A percentile compares a stretch with the other conserved stretches of the same genome.
Evolutionary conservation across 2,888 invertebrate species (phyloP).

Genomic region (Amphipyra tragopoginis): DNA sequence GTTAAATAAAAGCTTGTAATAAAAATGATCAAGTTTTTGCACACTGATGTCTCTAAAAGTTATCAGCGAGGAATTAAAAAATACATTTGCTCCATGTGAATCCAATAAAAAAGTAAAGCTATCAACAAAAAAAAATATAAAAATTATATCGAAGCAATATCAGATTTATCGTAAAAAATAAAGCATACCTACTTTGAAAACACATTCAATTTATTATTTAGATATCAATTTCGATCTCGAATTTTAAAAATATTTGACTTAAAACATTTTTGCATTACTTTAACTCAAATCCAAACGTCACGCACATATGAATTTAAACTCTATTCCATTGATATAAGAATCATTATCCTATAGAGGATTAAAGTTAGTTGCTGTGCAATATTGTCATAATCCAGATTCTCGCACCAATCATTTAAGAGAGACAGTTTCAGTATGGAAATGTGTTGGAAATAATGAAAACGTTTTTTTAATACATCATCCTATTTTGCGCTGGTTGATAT

Average conservation of each 20-base stretch:
- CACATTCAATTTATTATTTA: not conserved
- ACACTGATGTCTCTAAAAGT: too few relatives aligned
- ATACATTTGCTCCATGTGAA: too few relatives aligned
- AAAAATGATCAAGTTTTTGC: too few relatives aligned
- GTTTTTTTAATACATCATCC: not conserved
- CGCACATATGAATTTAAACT: not conserved
- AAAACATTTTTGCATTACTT: not conserved
- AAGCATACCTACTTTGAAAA: not conserved
- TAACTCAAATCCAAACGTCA: not conserved
- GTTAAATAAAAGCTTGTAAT: too few relatives aligned
- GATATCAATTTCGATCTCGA: not conserved
- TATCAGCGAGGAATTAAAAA: too few relatives aligned
- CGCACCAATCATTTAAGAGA: not conserved
- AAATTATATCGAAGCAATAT: not conserved
- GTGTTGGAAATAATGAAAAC: slow-evolving; percentile 6
- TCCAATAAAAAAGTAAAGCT: too few relatives aligned
- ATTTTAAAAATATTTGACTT: not conserved
- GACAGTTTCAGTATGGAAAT: slow-evolving; percentile 7
- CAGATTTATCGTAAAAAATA: not conserved
- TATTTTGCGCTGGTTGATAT: too few relatives aligned
- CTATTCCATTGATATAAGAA: not conserved
- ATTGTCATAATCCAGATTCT: slow-evolving; percentile 1
- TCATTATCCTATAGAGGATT: not conserved
- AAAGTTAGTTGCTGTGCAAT: not conserved
- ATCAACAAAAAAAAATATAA: too few relatives aligned